Base-by-base conservation (phyloP, 2,113 vertebrate genomes). In the Carlito syrichta region DNA sequence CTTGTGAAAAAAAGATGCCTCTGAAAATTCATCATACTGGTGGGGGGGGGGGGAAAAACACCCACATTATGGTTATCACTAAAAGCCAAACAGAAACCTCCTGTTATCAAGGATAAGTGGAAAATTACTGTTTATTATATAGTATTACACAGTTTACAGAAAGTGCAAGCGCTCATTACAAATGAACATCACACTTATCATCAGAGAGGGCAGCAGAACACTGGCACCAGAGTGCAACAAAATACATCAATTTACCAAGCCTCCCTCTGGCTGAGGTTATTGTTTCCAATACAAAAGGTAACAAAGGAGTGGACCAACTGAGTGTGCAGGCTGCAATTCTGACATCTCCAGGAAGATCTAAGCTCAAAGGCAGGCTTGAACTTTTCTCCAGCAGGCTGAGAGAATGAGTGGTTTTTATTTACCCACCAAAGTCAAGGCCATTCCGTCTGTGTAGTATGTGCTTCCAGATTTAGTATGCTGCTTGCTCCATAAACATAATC, bases 61-160 rank as follows among this genome's bases (percentile, higher is more conserved):
- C 68, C 66, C 16, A 95, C 60, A 48, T 82, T 97, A 84, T 94
- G 89, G 58, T 73, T 81, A 48, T 86, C 84, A 66, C 54, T 77
- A 93, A 97, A 97, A 96, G 88, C 84, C 71, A 87, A 93, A 88
- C 50, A 96, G 77, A 95, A 95, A 58, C 35, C 88, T 96, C 74
- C 35, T 90, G 43, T 89, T 96, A 97, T 78, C 66, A 89, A 86
- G 94, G 86, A 38, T 82, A 95, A 97, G 83, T 45, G 97, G 86
- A 82, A 97, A 97, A 93, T 56, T 86, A 94, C 68, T 22, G 69
- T 91, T 97, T 97, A 82, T 89, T 84, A 84, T 79, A 93, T 60
- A 90, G 86, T 45, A 86, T 74, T 63, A 88, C 76, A 89, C 60
- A 79, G 89, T 95, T 85, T 94, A 95, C 52, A 93, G 82, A 93